These are phyloP conservation scores for Helogale parvula DNA, from an alignment of 2,113 vertebrate genomes.

Conservation along the genomic window DNA sequence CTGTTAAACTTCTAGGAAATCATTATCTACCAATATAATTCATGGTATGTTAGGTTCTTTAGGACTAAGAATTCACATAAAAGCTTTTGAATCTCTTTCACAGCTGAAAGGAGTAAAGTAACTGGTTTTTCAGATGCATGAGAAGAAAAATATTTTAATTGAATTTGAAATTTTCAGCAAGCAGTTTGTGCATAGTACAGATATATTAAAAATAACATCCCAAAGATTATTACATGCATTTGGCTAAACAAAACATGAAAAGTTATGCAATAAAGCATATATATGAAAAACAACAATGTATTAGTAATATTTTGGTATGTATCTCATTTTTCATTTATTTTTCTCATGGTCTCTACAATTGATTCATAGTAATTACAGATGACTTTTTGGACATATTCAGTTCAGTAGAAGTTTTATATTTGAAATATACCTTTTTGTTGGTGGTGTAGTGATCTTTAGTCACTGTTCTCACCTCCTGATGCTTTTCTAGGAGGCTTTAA, in stretches of 20 bases:
- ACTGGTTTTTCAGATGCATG: neutral
- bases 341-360: neutral
- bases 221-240: neutral
- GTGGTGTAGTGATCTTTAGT: neutral
- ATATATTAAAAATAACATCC: neutral
- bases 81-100: neutral
- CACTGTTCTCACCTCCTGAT: neutral
- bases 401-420: neutral
- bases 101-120: neutral
- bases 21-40: neutral
- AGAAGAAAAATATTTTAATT: neutral
- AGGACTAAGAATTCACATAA: neutral
- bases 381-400: neutral
- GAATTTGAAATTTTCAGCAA: neutral
- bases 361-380: neutral
- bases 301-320: neutral
- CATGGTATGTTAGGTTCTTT: neutral
- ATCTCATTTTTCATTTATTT: neutral
- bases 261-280: neutral
- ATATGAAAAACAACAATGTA: neutral
- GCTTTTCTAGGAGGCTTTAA: neutral
- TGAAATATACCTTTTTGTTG: neutral
- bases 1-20: neutral
- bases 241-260: neutral
- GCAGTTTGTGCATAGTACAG: neutral